phyloP scores from a whole-genome alignment of 1,140 invertebrate species.

The Bombus pascuorum region DNA sequence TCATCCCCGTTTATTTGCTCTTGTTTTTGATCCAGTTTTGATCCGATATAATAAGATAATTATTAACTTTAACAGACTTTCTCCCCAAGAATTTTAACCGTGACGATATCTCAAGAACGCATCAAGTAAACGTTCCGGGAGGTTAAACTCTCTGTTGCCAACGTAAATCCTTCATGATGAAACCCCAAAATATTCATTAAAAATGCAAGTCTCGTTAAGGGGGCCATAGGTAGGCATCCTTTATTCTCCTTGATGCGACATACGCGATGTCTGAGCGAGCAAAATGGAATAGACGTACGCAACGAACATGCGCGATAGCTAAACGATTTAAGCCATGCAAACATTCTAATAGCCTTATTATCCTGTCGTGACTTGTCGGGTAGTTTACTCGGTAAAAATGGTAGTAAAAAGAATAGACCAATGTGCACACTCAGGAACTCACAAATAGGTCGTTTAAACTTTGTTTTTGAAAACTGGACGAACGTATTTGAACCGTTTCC shows the following conservation, averaged over 20 bases:
- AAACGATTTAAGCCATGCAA: conserved; percentile 10
- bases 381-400: conserved; percentile 4
- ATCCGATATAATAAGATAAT: neutral
- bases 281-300: too few relatives aligned
- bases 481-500: neutral
- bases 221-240: too few relatives aligned
- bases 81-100: neutral
- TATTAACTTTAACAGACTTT: neutral
- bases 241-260: neutral
- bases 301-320: too few relatives aligned
- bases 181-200: neutral
- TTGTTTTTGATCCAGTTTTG: too few relatives aligned
- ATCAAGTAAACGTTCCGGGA: neutral
- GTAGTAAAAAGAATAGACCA: neutral
- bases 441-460: conserved; percentile 8
- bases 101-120: neutral
- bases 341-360: conserved; percentile 25
- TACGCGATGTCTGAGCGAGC: neutral
- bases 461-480: conserved; percentile 19
- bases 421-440: neutral
- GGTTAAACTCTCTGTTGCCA: neutral
- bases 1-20: too few relatives aligned
- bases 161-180: neutral
- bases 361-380: neutral
- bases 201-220: conserved; percentile 4